Evolutionary conservation across 2,888 invertebrate genomes (phyloP), one percentile per base, ranked within the genome.

Genomic region (Ormyrus nitidulus): DNA sequence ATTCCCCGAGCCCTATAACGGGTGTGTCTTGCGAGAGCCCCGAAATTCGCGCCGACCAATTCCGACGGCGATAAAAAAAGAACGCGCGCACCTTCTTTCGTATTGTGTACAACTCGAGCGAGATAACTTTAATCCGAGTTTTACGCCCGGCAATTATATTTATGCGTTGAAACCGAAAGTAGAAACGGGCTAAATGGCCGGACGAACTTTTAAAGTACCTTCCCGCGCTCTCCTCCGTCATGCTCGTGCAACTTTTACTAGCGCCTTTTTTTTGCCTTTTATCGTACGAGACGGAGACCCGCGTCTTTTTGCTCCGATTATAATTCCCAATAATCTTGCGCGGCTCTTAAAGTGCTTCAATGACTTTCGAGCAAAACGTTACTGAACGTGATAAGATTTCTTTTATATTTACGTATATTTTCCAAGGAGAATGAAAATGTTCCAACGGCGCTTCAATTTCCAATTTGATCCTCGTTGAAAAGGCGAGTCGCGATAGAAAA

Each of bases 1-100:
- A 34, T 34, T 34, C 34, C 34, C 34, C 34, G 34, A 34, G 34
- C 34, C 34, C 34, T 34, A 34, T 77, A 71, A 88, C 89, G 90
- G 89, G 88, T 90, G 88, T 85, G 82, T 81, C 34, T 34, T 34
- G 34, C 34, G 34, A 34, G 34, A 34, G 3, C 34, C 34, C 34
- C 34, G 34, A 34, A 34, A 4, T 4, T 34, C 34, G 34, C 34
- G 34, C 34, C 34, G 34, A 34, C 4, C 0, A 4, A 34, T 34
- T 34, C 34, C 34, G 34, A 2, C 4, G 34, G 34, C 34, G 34
- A 34, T 34, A 34, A 34, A 34, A 34, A 19, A 19, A 34, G 0
- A 4, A 2, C 3, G 34, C 34, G 34, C 34, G 34, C 34, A 4
- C 3, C 34, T 34, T 34, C 34, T 34, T 34, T 34, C 34, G 34